Percentiles rank a stretch among this genome's conserved stretches.
Evolutionary conservation across 2,797 vertebrate genomes (phyloP).

Genomic region (Gadopsis bispinosus): DNA sequence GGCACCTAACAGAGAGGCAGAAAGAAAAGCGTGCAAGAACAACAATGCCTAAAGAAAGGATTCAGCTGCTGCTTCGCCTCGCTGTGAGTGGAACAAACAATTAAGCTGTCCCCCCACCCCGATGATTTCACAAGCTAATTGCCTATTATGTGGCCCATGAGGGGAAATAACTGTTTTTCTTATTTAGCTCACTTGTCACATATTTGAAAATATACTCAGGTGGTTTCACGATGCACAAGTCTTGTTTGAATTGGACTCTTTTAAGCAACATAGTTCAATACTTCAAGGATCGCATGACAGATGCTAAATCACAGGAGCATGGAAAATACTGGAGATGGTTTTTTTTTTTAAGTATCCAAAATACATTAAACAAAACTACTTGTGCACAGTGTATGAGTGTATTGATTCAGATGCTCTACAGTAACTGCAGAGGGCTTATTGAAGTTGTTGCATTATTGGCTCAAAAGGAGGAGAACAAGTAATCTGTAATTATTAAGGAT

Average conservation of each 20-base stretch:
- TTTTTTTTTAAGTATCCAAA: neutral
- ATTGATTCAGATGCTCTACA: constrained; percentile 10
- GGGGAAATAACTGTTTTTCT: constrained; percentile 56
- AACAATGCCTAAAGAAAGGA: constrained; percentile 62
- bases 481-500: neutral
- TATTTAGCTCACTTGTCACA: constrained; percentile 43
- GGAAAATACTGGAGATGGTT: neutral
- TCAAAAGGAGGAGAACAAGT: neutral
- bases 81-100: constrained; percentile 66
- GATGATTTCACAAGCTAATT: constrained; percentile 74
- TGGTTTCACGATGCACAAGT: constrained; percentile 23
- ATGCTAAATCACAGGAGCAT: constrained; percentile 2
- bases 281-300: constrained; percentile 22
- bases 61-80: constrained; percentile 53
- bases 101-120: constrained; percentile 34
- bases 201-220: constrained; percentile 53
- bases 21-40: constrained; percentile 49
- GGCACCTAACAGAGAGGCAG: constrained; percentile 25
- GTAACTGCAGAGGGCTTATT: neutral
- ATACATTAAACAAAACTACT: neutral
- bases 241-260: constrained; percentile 38
- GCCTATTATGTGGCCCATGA: constrained; percentile 65
- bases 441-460: neutral
- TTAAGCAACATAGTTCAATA: constrained; percentile 19
- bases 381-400: neutral